These are phyloP conservation scores for Proctacanthus coquilletti DNA, from an alignment of 1,140 invertebrate species.

Conservation along the genomic window DNA sequence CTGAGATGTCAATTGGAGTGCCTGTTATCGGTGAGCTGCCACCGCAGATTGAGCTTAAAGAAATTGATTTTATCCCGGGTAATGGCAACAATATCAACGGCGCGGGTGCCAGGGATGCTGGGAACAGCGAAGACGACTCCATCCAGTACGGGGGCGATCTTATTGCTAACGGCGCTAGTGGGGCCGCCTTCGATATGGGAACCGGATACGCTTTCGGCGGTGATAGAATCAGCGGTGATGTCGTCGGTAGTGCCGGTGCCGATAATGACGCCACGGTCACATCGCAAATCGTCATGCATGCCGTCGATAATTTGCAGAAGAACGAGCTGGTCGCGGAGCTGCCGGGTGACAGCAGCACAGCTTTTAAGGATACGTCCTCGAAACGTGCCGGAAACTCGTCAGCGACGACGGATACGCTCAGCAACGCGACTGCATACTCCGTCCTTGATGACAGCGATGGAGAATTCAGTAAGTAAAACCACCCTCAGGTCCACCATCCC, in stretches of 20 bases:
- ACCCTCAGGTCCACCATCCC: too few relatives aligned
- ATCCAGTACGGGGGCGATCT: constrained; percentile 27
- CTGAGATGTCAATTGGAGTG: constrained; percentile 26
- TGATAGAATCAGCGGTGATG: background rate
- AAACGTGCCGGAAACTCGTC: background rate
- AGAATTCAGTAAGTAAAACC: constrained; percentile 2
- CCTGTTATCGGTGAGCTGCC: constrained; percentile 28
- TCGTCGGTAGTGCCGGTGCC: constrained; percentile 5
- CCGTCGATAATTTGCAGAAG: constrained; percentile 19
- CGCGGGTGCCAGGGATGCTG: constrained; percentile 9
- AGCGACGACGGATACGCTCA: constrained; percentile 1
- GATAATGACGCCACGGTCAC: constrained; percentile 1
- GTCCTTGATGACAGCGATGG: constrained; percentile 10
- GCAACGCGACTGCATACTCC: constrained; percentile 13
- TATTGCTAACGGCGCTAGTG: constrained; percentile 15
- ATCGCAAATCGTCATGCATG: constrained; percentile 8
- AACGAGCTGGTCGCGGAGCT: constrained; percentile 19
- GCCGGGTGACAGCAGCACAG: background rate
- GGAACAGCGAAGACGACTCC: constrained; percentile 15
- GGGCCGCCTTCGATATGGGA: constrained; percentile 7
- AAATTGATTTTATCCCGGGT: constrained; percentile 26
- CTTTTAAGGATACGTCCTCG: background rate
- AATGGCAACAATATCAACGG: constrained; percentile 6
- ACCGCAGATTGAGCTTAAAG: constrained; percentile 28
- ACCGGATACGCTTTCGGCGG: constrained; percentile 5